A percentile compares a stretch with the other conserved stretches of the same genome.
Conservation (phyloP, 1,140 invertebrate genomes). For the Melipona quadrifasciata region DNA sequence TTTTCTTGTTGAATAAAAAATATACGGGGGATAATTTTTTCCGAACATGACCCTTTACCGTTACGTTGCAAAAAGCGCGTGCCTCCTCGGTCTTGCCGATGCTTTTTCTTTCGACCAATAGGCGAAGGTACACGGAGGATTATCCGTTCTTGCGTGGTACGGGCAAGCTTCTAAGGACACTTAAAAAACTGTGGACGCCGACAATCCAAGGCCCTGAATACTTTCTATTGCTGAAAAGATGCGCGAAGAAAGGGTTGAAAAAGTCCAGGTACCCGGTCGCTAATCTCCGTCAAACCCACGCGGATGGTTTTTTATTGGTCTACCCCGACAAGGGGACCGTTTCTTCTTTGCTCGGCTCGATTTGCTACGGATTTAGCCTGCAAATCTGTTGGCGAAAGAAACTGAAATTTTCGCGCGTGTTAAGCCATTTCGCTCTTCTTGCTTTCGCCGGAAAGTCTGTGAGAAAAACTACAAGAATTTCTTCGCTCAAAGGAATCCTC, state of each 20-base stretch:
- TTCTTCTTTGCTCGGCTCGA: not conserved
- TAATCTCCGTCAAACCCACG: constrained; percentile 36
- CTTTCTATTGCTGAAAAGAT: constrained; percentile 22
- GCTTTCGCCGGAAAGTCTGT: not conserved
- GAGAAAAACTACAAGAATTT: not conserved
- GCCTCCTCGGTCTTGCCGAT: not conserved
- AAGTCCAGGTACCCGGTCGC: constrained; percentile 41
- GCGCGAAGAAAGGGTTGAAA: constrained; percentile 49
- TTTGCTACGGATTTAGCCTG: not conserved
- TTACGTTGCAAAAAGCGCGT: constrained; percentile 6
- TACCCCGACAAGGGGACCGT: not conserved
- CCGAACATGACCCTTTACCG: not conserved
- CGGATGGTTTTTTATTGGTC: constrained; percentile 7
- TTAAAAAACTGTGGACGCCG: constrained; percentile 44
- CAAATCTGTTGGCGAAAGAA: not conserved
- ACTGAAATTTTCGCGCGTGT: not conserved
- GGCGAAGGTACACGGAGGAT: not conserved
- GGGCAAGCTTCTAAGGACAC: not conserved
- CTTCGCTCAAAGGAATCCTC: no score
- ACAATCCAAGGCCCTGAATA: constrained; percentile 33
- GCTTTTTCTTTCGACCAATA: not conserved
- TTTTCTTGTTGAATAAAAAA: not conserved
- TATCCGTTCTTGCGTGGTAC: constrained; percentile 10
- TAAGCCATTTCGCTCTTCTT: not conserved
- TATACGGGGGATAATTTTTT: not conserved